A percentile compares a stretch with the other conserved stretches of the same genome.
Conservation (phyloP, 2,888 invertebrate species). For the Sinopyrophorus schimmeli region DNA sequence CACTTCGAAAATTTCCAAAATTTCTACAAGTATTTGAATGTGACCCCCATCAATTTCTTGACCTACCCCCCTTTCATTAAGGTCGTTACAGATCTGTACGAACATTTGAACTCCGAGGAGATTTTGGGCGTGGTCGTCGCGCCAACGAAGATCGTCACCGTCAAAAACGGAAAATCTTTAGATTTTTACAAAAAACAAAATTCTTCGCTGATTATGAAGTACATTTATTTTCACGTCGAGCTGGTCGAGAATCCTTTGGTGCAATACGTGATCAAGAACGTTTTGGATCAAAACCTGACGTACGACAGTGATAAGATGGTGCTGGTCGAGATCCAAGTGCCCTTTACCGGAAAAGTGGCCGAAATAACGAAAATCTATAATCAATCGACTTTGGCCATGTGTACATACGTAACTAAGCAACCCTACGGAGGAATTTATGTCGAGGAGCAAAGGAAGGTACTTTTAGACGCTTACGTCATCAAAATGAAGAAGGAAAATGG, state of each 20-base stretch:
- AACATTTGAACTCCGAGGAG: slow-evolving; percentile 20
- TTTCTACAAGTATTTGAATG: slow-evolving; percentile 19
- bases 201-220: slow-evolving; percentile 5
- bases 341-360: neutral
- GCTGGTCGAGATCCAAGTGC: neutral
- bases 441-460: slow-evolving; percentile 12
- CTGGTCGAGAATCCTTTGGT: slow-evolving; percentile 12
- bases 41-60: slow-evolving; percentile 17
- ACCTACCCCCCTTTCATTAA: slow-evolving; percentile 17
- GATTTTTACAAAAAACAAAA: neutral
- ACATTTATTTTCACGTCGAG: slow-evolving; percentile 12
- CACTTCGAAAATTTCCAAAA: slow-evolving; percentile 6
- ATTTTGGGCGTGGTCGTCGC: slow-evolving; percentile 22
- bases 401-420: slow-evolving; percentile 22
- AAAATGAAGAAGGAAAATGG: slow-evolving; percentile 5
- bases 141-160: slow-evolving; percentile 21
- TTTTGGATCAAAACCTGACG: neutral
- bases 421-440: slow-evolving; percentile 7
- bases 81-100: slow-evolving; percentile 18
- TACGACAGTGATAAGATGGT: slow-evolving; percentile 11
- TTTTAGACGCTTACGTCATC: slow-evolving; percentile 6
- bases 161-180: slow-evolving; percentile 12
- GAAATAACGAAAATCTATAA: slow-evolving; percentile 8
- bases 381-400: slow-evolving; percentile 13
- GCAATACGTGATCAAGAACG: slow-evolving; percentile 10